A percentile compares a stretch with the other conserved stretches of the same genome.
Conservation (phyloP, 1,140 invertebrate genomes). For the Magallana gigas region DNA sequence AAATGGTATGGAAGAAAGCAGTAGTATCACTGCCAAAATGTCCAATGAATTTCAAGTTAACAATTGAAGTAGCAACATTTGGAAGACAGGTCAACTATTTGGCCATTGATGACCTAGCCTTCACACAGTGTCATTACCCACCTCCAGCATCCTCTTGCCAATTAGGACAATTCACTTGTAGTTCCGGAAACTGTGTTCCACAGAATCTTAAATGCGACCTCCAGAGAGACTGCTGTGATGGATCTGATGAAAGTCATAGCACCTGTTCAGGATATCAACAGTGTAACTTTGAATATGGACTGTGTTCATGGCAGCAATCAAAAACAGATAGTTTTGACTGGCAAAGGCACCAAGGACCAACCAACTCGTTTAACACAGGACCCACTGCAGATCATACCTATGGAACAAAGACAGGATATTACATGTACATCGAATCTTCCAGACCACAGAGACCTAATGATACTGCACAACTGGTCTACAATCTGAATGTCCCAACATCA, state of each 20-base stretch:
- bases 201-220: conserved; percentile 70
- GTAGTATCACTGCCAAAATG: conserved; percentile 65
- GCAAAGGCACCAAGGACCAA: conserved; percentile 66
- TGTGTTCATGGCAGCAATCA: conserved; percentile 72
- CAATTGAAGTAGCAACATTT: conserved; percentile 65
- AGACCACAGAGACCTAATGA: conserved; percentile 67
- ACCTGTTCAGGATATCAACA: conserved; percentile 64
- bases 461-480: conserved; percentile 62
- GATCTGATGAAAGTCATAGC: conserved; percentile 66
- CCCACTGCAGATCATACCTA: conserved; percentile 72
- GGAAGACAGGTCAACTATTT: conserved; percentile 57
- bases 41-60: conserved; percentile 71
- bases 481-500: conserved; percentile 51
- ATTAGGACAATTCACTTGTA: conserved; percentile 64
- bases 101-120: conserved; percentile 71
- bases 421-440: conserved; percentile 75
- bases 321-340: conserved; percentile 75
- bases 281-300: conserved; percentile 71
- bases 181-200: conserved; percentile 67
- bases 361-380: conserved; percentile 67
- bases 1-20: conserved; percentile 66
- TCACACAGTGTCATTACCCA: conserved; percentile 62
- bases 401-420: conserved; percentile 67
- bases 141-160: conserved; percentile 49
- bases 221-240: conserved; percentile 74